phyloP scores from a whole-genome alignment of 2,113 vertebrate genomes.

The Falco punctatus region DNA sequence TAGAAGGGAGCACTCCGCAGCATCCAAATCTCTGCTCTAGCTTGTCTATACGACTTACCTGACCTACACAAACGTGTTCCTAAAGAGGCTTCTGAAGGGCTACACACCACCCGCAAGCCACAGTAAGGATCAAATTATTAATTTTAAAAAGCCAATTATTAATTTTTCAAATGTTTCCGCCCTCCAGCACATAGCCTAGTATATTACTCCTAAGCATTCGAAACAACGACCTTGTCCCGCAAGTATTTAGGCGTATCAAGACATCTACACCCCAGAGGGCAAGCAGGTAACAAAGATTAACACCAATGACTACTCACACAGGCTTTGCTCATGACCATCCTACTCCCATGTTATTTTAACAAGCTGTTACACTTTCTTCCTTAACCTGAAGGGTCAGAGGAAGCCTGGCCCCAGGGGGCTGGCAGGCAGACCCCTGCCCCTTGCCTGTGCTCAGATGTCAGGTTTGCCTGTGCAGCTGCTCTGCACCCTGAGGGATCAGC shows the following conservation, averaged over 20 bases:
- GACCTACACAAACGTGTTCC: background rate
- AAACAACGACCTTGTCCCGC: background rate
- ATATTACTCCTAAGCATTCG: background rate
- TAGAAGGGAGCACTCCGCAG: background rate
- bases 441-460: background rate
- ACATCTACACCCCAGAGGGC: background rate
- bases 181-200: background rate
- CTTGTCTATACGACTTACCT: background rate
- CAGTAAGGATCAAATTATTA: background rate
- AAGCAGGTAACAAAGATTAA: background rate
- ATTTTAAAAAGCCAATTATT: background rate
- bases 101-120: background rate
- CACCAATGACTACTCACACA: background rate
- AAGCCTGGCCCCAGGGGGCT: background rate
- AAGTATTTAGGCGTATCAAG: background rate
- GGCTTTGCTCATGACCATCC: background rate
- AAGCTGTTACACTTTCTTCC: background rate
- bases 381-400: background rate
- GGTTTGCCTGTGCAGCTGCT: constrained; percentile 28
- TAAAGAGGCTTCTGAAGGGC: background rate
- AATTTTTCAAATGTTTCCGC: background rate
- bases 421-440: constrained; percentile 39
- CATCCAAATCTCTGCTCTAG: background rate
- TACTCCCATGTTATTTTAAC: background rate
- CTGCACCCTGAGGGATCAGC: constrained; percentile 42